phyloP scores from a whole-genome alignment of 1,140 invertebrate genomes.

The Pseudachorutes palmiensis region DNA sequence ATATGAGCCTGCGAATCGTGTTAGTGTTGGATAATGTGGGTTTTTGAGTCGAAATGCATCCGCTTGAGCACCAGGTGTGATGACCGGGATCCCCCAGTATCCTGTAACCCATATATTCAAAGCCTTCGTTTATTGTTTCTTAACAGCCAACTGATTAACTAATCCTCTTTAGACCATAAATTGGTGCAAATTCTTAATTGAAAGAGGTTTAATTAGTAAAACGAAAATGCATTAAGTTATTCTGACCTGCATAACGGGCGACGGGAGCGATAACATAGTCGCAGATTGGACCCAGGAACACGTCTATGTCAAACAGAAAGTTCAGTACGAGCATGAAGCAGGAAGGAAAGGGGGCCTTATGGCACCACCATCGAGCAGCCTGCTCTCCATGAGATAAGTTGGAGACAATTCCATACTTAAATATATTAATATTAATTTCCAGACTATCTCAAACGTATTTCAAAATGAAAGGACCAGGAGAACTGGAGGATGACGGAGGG shows the following conservation, averaged over 20 bases:
- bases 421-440: background rate
- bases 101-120: too few species aligned
- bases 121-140: too few species aligned
- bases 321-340: constrained; percentile 12
- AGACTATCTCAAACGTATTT: background rate
- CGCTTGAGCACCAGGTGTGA: constrained; percentile 64
- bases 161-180: too few species aligned
- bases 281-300: constrained; percentile 81
- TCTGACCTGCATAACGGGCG: constrained; percentile 71
- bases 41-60: constrained; percentile 64
- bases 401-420: background rate
- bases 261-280: constrained; percentile 86
- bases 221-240: too few species aligned
- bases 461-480: background rate
- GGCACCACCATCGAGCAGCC: too few species aligned
- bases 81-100: constrained; percentile 76
- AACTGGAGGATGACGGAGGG: too few species aligned
- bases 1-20: constrained; percentile 43
- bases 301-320: constrained; percentile 51
- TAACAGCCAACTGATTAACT: too few species aligned
- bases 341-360: constrained; percentile 8
- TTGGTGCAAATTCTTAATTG: too few species aligned
- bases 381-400: background rate
- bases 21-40: constrained; percentile 64
- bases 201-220: too few species aligned